Evolutionary conservation across 2,888 invertebrate genomes (phyloP), one percentile per base, ranked within the genome.

Genomic region (Rhingia rostrata): DNA sequence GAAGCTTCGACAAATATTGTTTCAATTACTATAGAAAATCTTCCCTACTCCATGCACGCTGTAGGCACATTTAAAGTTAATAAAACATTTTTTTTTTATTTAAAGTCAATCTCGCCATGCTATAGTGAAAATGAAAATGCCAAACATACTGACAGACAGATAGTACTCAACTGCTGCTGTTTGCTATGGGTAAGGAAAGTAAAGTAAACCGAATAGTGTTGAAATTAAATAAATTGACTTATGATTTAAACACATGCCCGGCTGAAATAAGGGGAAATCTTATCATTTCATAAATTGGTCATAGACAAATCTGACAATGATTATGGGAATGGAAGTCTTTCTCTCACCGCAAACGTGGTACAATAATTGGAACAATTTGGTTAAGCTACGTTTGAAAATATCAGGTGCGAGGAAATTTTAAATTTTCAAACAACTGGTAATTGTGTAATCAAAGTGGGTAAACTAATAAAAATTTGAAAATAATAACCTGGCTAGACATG

Each of bases 1-100:
- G 84, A 80, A 80, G 84, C 84, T 84, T 79, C 72, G 75, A 84
- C 84, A 84, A 84, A 84, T 84, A 84, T 80, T 84, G 84, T 84
- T 79, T 84, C 84, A 80, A 84, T 84, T 84, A 75, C 79, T 83
- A 74, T 32, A 69, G 45, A 67, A 75, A 61, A 66, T 45, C 54
- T 12, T 3, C 30, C 61, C 54, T 61, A 51, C 58, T 70, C 39
- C 6, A 64, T 60, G 51, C 14, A 22, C 1, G 47, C 33, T 56
- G 12, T 54, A 78, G 47, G 47, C 47, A 58, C 60, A 64, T 72
- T 75, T 70, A 14, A 70, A 84, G 69, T 66, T 75, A 75, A 80
- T 74, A 79, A 80, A 79, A 64, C 75, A 14, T 58, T 35, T 12
- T 9, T 45, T 14, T n/a, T 37, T 73, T 63, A 61, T 73, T 67